phyloP scores from a whole-genome alignment of 2,888 invertebrate genomes.

The Melanophora roralis region DNA sequence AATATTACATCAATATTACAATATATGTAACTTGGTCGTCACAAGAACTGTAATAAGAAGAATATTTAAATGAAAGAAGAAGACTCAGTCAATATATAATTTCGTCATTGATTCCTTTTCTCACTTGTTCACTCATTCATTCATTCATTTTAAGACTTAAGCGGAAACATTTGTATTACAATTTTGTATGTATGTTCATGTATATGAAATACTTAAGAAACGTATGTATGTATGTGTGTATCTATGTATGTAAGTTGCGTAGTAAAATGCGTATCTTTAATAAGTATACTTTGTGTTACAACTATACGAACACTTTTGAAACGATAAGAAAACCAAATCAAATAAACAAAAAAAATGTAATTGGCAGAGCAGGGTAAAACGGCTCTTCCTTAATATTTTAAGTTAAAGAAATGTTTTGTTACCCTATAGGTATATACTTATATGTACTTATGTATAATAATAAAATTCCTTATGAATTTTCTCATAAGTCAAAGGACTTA shows the following conservation, averaged over 20 bases:
- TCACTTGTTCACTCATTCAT: slow-evolving; percentile 22
- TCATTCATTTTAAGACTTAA: slow-evolving; percentile 23
- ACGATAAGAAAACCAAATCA: no score
- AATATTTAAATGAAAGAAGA: slow-evolving; percentile 43
- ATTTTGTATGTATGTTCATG: background rate
- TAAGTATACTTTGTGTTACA: no score
- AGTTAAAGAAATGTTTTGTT: no score
- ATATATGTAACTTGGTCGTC: slow-evolving; percentile 43
- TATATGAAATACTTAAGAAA: background rate
- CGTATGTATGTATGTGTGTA: background rate
- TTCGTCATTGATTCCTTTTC: slow-evolving; percentile 15
- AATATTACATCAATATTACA: slow-evolving; percentile 13
- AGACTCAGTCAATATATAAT: slow-evolving; percentile 16
- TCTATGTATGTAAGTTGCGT: background rate
- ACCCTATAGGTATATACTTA: no score
- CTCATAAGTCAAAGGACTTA: no score
- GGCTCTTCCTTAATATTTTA: no score
- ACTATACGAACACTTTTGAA: no score
- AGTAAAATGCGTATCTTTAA: background rate
- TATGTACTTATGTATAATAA: no score
- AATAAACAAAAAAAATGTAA: no score
- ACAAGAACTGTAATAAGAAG: slow-evolving; percentile 11
- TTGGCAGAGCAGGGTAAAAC: no score
- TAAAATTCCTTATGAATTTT: no score
- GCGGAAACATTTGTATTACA: no score